Base-by-base conservation (phyloP, 2,888 invertebrate species). In the Melieria omissa region DNA sequence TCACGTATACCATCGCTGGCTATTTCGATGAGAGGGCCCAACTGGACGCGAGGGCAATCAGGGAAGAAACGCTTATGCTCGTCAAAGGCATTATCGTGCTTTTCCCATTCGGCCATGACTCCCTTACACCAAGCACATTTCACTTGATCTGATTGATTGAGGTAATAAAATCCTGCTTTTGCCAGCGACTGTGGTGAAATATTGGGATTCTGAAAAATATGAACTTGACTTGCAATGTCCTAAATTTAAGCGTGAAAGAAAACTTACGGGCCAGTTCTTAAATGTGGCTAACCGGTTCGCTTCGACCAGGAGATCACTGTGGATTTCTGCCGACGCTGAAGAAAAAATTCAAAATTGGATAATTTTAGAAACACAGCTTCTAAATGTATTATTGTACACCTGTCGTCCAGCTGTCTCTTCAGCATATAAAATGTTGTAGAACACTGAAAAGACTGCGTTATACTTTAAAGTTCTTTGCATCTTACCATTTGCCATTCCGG, bases 11-110 rank as follows among this genome's bases (percentile, higher is more conserved):
- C 88, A 74, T 87, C 87, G 73, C 86, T 86, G 1, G 83, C 79
- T 9, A 88, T 85, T 75, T 86, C 88, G 62, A 88, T 86, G 68
- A 88, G 85, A 41, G 85, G 87, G 42, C 88, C 87, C 66, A 86
- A 77, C 67, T 83, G 82, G 0, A 85, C 86, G 0, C 86, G 83
- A 3, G 93, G 92, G 82, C 97, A 97, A 73, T 91, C 90, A 0
- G 93, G 93, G 64, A 93, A 93, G 91, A 94, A 94, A 54, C 92
- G 89, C 75, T 90, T 89, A 85, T 97, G 97, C 82, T 97, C 96
- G 3, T 89, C 89, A 82, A 92, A 91, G 0, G 96, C 94, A 81
- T 93, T 92, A 84, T 97, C 96, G 45, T 93, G 93, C 76, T 90
- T 90, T 75, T 92, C 91, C 97, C 97, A 97, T 77, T 91, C 89